phyloP scores from a whole-genome alignment of 2,797 vertebrate genomes.

The Pipistrellus kuhlii region DNA sequence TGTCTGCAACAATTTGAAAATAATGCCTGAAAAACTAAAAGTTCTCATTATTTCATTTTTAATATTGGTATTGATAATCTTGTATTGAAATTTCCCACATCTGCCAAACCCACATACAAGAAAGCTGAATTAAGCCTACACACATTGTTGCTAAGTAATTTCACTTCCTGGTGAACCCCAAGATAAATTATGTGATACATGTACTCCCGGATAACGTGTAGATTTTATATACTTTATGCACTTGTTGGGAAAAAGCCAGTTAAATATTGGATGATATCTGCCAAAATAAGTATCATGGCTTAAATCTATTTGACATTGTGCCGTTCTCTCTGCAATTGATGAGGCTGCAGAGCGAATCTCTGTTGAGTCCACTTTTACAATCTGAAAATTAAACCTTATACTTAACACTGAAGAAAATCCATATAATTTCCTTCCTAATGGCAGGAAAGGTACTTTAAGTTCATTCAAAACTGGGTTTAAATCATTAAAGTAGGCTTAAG shows the following conservation, averaged over 20 bases:
- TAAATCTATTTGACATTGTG: conserved; percentile 31
- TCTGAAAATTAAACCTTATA: conserved; percentile 49
- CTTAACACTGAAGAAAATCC: neutral
- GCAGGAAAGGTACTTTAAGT: neutral
- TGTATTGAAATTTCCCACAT: neutral
- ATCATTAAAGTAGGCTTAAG: neutral
- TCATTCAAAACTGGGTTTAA: neutral
- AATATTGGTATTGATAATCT: neutral
- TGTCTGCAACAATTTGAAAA: neutral
- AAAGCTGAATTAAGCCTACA: conserved; percentile 5
- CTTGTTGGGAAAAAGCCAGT: conserved; percentile 61
- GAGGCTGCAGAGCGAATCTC: conserved; percentile 8
- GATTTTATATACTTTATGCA: conserved; percentile 65
- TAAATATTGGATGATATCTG: conserved; percentile 54
- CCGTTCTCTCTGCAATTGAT: conserved; percentile 35
- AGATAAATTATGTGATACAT: conserved; percentile 34
- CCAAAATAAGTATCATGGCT: conserved; percentile 41
- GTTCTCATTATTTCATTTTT: neutral
- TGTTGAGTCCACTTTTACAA: neutral
- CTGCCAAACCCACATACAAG: neutral
- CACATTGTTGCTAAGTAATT: neutral
- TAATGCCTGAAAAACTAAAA: neutral
- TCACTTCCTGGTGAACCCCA: conserved; percentile 23
- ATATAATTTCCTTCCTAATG: neutral
- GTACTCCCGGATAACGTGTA: neutral